Conservation (phyloP, 2,888 invertebrate genomes). For the Tribolium freemani region DNA sequence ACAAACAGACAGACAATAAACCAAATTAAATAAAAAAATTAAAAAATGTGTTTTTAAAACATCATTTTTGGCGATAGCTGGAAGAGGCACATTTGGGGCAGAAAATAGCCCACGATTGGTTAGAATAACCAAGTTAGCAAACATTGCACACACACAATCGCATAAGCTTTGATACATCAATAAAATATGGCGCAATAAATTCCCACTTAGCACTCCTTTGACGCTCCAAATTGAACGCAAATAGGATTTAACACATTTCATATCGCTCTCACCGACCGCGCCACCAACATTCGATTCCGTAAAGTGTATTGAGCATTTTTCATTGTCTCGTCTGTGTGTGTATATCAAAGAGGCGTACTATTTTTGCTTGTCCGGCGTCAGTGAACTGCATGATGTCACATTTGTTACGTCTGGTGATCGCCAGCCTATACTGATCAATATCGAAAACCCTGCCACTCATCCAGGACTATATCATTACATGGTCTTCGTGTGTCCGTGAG, state of each 20-base stretch:
- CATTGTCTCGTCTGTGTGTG: slow-evolving; percentile 29
- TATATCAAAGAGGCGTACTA: slow-evolving; percentile 28
- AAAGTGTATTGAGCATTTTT: slow-evolving; percentile 24
- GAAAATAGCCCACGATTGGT: not conserved
- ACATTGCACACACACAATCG: slow-evolving; percentile 15
- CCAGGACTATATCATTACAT: slow-evolving; percentile 28
- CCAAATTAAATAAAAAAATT: too few relatives aligned
- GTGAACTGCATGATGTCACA: slow-evolving; percentile 59
- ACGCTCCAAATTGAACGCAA: slow-evolving; percentile 43
- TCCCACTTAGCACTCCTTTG: slow-evolving; percentile 42
- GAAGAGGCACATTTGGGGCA: not conserved
- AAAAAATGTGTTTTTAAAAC: too few relatives aligned
- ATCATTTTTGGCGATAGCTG: not conserved
- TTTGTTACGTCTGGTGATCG: slow-evolving; percentile 60
- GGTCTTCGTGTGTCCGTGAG: slow-evolving; percentile 14
- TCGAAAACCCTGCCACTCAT: slow-evolving; percentile 29
- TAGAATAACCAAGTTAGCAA: not conserved
- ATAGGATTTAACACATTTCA: slow-evolving; percentile 38
- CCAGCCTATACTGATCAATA: slow-evolving; percentile 59
- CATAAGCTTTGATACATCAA: slow-evolving; percentile 28
- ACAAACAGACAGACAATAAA: too few relatives aligned
- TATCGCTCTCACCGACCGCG: not conserved
- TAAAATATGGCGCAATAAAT: slow-evolving; percentile 44
- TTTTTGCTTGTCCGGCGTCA: slow-evolving; percentile 49
- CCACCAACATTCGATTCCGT: slow-evolving; percentile 13